A percentile compares a stretch with the other conserved stretches of the same genome.
Evolutionary conservation across 2,113 vertebrate genomes (phyloP).

Genomic region (Lota lota): DNA sequence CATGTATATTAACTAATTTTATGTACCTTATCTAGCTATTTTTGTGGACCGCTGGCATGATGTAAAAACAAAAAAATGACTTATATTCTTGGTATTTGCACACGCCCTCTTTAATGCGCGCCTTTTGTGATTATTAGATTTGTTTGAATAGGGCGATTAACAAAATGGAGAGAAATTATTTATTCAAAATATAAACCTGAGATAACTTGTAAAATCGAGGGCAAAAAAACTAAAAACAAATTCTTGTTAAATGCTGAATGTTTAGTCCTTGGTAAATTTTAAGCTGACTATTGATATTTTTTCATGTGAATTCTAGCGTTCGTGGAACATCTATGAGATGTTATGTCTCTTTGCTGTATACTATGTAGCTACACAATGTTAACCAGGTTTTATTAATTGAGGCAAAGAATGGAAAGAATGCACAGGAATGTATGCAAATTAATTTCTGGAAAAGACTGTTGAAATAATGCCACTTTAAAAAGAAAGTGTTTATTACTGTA

Average conservation of each 20-base stretch:
- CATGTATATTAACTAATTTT: conserved; percentile 40
- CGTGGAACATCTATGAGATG: conserved; percentile 44
- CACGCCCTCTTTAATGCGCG: conserved; percentile 41
- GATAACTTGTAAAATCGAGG: conserved; percentile 33
- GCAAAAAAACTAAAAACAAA: conserved; percentile 12
- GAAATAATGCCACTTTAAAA: conserved; percentile 36
- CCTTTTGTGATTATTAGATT: conserved; percentile 31
- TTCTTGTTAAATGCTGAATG: conserved; percentile 57
- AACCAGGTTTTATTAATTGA: too few species aligned
- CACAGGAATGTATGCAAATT: too few species aligned
- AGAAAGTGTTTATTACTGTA: conserved; percentile 15
- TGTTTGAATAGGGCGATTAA: conserved; percentile 15
- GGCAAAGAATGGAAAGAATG: neutral
- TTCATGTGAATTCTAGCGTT: conserved; percentile 51
- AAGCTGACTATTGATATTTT: conserved; percentile 58
- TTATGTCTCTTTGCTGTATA: conserved; percentile 51
- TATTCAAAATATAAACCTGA: conserved; percentile 12
- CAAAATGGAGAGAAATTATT: conserved; percentile 13
- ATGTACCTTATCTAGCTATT: conserved; percentile 40
- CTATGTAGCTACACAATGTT: conserved; percentile 23
- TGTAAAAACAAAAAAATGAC: conserved; percentile 31
- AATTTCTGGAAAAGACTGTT: conserved; percentile 35
- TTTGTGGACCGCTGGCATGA: conserved; percentile 51
- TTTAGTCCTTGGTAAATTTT: conserved; percentile 56
- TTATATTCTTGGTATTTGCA: conserved; percentile 47